Conservation (phyloP, 1,140 invertebrate genomes). For the Hylaeus volcanicus region DNA sequence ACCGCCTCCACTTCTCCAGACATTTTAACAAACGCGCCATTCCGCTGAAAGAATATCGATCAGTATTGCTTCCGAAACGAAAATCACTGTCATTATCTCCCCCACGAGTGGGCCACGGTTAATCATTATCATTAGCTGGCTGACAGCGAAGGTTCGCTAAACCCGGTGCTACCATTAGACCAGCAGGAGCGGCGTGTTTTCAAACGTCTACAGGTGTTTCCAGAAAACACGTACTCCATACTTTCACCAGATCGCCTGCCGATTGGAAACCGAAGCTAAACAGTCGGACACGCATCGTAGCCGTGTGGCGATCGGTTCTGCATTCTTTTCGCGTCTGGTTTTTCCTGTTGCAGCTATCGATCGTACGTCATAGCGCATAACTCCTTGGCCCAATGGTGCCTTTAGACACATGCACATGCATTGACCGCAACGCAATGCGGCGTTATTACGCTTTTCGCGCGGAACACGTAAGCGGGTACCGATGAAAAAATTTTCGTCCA, state of each 20-base stretch:
- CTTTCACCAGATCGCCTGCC: slow-evolving; percentile 57
- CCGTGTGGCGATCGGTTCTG: background rate
- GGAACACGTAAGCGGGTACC: background rate
- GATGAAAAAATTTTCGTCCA: background rate
- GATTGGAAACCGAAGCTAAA: slow-evolving; percentile 15
- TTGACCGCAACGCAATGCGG: background rate
- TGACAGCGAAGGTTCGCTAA: slow-evolving; percentile 3
- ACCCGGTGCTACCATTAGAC: background rate
- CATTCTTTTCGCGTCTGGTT: slow-evolving; percentile 19
- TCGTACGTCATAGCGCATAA: background rate
- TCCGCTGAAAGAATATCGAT: background rate
- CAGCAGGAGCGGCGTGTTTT: background rate
- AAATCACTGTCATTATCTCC: background rate
- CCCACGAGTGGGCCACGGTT: background rate
- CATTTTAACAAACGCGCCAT: slow-evolving; percentile 20
- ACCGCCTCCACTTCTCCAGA: background rate
- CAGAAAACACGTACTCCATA: slow-evolving; percentile 45
- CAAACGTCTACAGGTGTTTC: slow-evolving; percentile 21
- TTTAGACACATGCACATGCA: background rate
- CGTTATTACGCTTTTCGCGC: background rate
- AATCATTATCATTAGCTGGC: background rate
- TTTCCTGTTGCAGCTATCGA: slow-evolving; percentile 26
- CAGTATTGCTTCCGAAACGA: background rate
- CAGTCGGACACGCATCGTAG: slow-evolving; percentile 24
- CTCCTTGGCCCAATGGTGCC: background rate